Evolutionary conservation across 2,888 invertebrate species (phyloP), one percentile per base, ranked within the genome.

Genomic region (Kuschelorhynchus macadamiae): DNA sequence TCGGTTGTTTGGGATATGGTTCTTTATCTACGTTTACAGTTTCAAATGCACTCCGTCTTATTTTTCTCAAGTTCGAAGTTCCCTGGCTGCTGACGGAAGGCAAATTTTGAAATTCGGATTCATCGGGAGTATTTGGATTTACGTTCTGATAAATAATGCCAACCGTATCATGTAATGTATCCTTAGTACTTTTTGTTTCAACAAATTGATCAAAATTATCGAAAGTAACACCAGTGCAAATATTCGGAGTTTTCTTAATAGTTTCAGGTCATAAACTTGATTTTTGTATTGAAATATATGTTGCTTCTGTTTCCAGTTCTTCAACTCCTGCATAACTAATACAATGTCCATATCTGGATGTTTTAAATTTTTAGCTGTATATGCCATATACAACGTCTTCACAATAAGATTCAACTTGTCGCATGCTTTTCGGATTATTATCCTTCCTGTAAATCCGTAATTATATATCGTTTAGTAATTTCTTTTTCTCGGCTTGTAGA

Each of bases 381-480:
- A 61, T 41, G 9, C 52, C 39, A 52, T 52, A 61, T 16, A 61
- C 39, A 14, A 52, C 30, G 21, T 61, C 61, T 52, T 61, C 39
- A 52, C 61, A 42, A 12, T 18, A 61, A 25, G 61, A 61, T 21
- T 14, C 12, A 1, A 61, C 61, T 52, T 61, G 61, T 18, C 61
- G 52, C 18, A 49, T 14, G 17, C 60, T 49, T 49, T 60, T 49
- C 12, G 12, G 20, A 33, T 33, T 60, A 9, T 60, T 61, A n/a
- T 14, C 67, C 71, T 1, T 47, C 42, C 44, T 57, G 21, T 55
- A 73, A 70, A 67, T 77, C 17, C 55, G 73, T 33, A 61, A 68
- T 60, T 64, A 61, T 39, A 74, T 36, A 55, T 73, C 70, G 53
- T 67, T 67, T n/a, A 71, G 71, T 53, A 74, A 69, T 36, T 36